Percentiles rank a stretch among this genome's conserved stretches.
Evolutionary conservation across 2,888 invertebrate genomes (phyloP).

Genomic region (Nemotelus nigrinus): DNA sequence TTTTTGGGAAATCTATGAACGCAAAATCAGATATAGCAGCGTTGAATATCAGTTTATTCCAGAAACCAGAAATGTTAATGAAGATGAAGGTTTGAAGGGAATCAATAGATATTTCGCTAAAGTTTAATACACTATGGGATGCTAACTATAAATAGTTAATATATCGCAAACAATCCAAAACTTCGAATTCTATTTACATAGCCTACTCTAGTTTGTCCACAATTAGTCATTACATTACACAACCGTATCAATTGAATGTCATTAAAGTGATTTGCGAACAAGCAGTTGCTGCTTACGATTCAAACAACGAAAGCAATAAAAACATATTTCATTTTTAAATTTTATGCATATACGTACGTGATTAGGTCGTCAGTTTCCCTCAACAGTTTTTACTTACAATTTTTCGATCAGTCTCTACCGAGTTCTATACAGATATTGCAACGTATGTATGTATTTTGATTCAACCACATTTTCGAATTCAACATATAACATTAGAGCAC

Average conservation of each 20-base stretch:
- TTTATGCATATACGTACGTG: constrained; percentile 36
- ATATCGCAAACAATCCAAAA: no score
- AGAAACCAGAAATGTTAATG: no score
- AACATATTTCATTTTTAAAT: no score
- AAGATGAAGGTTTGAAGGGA: no score
- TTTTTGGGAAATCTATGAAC: no score
- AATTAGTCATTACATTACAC: constrained; percentile 17
- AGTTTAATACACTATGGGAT: no score
- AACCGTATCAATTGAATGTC: background rate
- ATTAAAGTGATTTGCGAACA: background rate
- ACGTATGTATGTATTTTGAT: constrained; percentile 7
- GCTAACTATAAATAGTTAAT: no score
- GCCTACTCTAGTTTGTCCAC: background rate
- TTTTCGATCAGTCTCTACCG: constrained; percentile 7
- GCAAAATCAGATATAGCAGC: no score
- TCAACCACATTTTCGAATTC: constrained; percentile 15
- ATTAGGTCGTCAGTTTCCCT: constrained; percentile 5
- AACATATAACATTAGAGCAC: background rate
- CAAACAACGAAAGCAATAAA: no score
- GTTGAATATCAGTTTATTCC: no score
- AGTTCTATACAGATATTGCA: background rate
- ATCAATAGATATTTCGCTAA: no score
- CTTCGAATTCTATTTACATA: no score
- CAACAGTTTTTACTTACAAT: constrained; percentile 37
- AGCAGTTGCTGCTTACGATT: background rate